Conservation (phyloP, 2,888 invertebrate genomes). For the Metacarcinus magister region DNA sequence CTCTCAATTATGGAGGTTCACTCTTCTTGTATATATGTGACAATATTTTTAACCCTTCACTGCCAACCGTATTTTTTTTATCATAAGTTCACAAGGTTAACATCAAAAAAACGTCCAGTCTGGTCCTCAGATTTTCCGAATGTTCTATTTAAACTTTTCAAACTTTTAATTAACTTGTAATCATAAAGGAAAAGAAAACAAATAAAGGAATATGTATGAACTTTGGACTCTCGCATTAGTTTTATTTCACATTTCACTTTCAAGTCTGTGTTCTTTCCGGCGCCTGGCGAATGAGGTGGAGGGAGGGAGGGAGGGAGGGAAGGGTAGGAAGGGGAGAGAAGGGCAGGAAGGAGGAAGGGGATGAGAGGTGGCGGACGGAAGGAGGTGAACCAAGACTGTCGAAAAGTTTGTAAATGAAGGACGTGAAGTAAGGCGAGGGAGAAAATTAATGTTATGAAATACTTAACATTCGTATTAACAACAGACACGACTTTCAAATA, state of each 20-base stretch:
- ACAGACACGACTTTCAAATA: background rate
- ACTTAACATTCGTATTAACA: background rate
- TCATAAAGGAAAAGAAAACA: background rate
- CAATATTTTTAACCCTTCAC: background rate
- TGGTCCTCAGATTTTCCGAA: background rate
- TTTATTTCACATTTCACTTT: background rate
- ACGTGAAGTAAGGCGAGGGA: background rate
- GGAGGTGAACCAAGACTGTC: background rate
- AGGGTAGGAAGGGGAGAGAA: background rate
- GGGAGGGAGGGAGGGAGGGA: background rate
- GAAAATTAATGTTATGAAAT: background rate
- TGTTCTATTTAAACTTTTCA: background rate
- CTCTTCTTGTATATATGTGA: background rate
- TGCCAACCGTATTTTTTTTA: background rate
- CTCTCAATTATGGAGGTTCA: background rate
- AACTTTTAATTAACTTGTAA: background rate
- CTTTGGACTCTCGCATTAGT: background rate
- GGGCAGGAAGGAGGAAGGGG: background rate
- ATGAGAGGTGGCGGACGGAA: conserved; percentile 20
- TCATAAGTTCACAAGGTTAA: too few species aligned
- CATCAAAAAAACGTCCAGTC: background rate
- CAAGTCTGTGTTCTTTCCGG: background rate
- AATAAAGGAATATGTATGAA: background rate
- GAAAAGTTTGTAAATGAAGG: background rate
- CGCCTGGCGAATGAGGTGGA: background rate